These are phyloP conservation scores for Pristionchus entomophagus DNA, from an alignment of 2,888 invertebrate genomes.

Conservation along the genomic window DNA sequence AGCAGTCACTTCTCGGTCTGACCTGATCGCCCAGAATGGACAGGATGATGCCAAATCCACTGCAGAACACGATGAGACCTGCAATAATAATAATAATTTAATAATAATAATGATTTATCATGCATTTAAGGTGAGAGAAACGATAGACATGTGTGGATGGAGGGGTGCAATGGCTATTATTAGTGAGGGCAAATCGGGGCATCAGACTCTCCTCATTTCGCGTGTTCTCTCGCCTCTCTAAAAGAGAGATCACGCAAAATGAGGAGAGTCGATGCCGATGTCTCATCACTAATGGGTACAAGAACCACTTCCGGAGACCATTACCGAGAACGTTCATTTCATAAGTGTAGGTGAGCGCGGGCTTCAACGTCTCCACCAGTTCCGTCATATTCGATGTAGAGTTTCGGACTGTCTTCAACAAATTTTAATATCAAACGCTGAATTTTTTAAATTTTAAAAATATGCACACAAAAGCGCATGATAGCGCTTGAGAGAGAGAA, in stretches of 20 bases:
- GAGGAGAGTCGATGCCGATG: not conserved
- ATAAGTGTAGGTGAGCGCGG: constrained; percentile 78
- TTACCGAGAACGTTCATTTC: constrained; percentile 83
- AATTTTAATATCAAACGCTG: not conserved
- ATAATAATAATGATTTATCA: no score
- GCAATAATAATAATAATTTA: constrained; percentile 73
- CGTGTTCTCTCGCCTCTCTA: not conserved
- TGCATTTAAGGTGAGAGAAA: no score
- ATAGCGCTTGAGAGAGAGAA: no score
- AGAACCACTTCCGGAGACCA: no score
- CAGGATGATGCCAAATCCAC: constrained; percentile 89
- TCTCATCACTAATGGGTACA: no score
- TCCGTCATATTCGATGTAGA: constrained; percentile 58
- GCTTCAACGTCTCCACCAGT: constrained; percentile 61
- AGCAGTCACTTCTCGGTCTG: constrained; percentile 82
- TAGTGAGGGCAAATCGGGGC: no score
- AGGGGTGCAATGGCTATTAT: no score
- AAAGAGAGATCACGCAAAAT: not conserved
- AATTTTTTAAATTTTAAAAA: not conserved
- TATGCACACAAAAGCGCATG: no score
- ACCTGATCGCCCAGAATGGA: constrained; percentile 85
- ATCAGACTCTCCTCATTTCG: no score
- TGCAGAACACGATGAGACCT: constrained; percentile 91
- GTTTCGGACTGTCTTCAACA: constrained; percentile 50
- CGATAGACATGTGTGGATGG: not conserved